phyloP scores from a whole-genome alignment of 1,140 invertebrate genomes.

The Homarus americanus region DNA sequence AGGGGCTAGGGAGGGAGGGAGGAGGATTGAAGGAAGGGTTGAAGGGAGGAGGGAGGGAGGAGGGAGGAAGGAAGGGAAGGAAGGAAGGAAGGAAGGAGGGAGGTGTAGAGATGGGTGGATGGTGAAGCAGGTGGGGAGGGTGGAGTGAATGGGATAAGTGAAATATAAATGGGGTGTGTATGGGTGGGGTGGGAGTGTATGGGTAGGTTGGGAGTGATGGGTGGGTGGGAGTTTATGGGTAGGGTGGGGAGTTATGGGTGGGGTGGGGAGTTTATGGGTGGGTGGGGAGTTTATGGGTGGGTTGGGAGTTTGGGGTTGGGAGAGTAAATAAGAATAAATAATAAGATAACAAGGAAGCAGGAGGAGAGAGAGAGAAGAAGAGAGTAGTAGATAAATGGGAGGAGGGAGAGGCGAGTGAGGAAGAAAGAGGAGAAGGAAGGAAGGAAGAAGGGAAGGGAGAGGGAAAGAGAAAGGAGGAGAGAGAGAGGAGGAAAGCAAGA shows the following conservation, averaged over 20 bases:
- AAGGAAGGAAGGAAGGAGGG: not conserved
- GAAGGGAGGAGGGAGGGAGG: constrained; percentile 12
- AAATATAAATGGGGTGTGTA: too few species aligned
- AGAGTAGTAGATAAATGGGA: too few species aligned
- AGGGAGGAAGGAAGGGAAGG: not conserved
- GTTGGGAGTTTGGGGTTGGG: not conserved
- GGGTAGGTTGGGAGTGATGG: too few species aligned
- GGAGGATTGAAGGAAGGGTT: constrained; percentile 13
- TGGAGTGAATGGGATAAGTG: not conserved
- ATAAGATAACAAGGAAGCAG: not conserved
- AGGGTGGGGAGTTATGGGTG: too few species aligned
- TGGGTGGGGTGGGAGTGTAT: too few species aligned
- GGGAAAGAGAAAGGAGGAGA: constrained; percentile 7
- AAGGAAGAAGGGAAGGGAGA: not conserved
- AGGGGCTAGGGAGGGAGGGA: not conserved
- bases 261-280: not conserved
- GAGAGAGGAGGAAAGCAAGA: not conserved
- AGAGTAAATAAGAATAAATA: not conserved
- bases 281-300: not conserved
- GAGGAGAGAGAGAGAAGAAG: not conserved
- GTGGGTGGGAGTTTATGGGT: not conserved
- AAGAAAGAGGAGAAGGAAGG: not conserved
- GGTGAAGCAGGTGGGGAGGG: not conserved
- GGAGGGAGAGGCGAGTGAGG: not conserved
- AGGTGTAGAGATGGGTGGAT: constrained; percentile 1